Evolutionary conservation across 2,888 invertebrate species (phyloP).

Genomic region (Cetonia aurata): DNA sequence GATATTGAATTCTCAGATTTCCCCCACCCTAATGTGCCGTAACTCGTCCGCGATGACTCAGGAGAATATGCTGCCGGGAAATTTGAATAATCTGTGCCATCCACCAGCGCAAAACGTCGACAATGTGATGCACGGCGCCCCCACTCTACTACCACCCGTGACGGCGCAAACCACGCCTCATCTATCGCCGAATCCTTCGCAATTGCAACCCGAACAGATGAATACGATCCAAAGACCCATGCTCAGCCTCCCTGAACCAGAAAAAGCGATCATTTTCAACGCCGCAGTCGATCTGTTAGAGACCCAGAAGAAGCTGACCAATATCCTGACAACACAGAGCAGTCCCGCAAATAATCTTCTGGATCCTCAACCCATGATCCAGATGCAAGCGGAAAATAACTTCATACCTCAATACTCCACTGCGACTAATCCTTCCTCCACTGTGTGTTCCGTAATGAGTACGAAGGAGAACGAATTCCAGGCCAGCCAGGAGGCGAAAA

Average conservation of each 20-base stretch:
- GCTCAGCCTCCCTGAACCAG: conserved; percentile 66
- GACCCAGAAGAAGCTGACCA: conserved; percentile 72
- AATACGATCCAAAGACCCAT: conserved; percentile 32
- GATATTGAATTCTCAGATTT: conserved; percentile 73
- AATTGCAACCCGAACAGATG: conserved; percentile 30
- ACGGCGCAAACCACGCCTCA: conserved; percentile 31
- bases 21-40: conserved; percentile 73
- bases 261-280: conserved; percentile 82
- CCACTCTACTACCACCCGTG: conserved; percentile 41
- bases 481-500: conserved; percentile 57
- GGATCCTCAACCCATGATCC: conserved; percentile 45
- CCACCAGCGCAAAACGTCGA: conserved; percentile 55
- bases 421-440: conserved; percentile 57
- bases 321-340: conserved; percentile 54
- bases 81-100: conserved; percentile 54
- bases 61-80: conserved; percentile 54
- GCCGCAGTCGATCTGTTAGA: conserved; percentile 80
- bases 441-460: conserved; percentile 63
- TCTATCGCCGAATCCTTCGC: conserved; percentile 34
- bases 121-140: conserved; percentile 56
- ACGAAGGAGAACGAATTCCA: conserved; percentile 67
- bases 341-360: conserved; percentile 42
- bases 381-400: conserved; percentile 52
- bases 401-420: conserved; percentile 50
- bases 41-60: conserved; percentile 54